Conservation (phyloP, 2,797 vertebrate genomes). For the Eurystomus glaucurus region DNA sequence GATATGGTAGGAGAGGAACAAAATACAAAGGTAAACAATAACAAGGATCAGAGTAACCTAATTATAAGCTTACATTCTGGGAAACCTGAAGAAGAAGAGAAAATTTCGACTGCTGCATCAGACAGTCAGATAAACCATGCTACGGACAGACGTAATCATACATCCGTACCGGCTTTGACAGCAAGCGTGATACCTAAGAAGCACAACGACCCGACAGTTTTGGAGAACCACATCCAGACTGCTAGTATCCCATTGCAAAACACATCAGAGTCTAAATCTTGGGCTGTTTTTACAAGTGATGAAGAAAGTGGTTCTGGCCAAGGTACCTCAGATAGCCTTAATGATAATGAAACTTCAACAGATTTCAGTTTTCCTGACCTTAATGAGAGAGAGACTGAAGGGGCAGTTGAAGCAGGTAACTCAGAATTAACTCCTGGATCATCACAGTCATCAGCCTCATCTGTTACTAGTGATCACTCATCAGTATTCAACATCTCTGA, state of each 20-base stretch:
- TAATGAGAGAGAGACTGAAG: slow-evolving; percentile 88
- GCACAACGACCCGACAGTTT: slow-evolving; percentile 78
- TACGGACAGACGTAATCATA: slow-evolving; percentile 52
- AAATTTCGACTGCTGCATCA: slow-evolving; percentile 51
- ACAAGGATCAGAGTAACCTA: slow-evolving; percentile 80
- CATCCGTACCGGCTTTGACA: slow-evolving; percentile 37
- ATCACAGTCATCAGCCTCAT: slow-evolving; percentile 79
- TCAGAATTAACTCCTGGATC: slow-evolving; percentile 82
- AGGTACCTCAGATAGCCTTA: slow-evolving; percentile 87
- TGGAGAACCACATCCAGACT: slow-evolving; percentile 83
- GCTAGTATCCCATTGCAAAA: slow-evolving; percentile 68
- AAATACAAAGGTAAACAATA: slow-evolving; percentile 75
- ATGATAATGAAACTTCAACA: slow-evolving; percentile 95
- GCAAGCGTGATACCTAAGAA: slow-evolving; percentile 53
- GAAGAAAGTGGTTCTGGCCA: slow-evolving; percentile 95
- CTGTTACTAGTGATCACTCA: slow-evolving; percentile 81
- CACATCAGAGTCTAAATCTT: slow-evolving; percentile 78
- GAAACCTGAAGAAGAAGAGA: slow-evolving; percentile 79
- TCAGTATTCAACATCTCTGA: slow-evolving; percentile 85
- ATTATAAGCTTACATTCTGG: slow-evolving; percentile 81
- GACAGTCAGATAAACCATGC: slow-evolving; percentile 49
- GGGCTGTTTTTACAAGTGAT: slow-evolving; percentile 86
- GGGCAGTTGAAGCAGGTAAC: slow-evolving; percentile 92
- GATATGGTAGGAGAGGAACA: slow-evolving; percentile 88
- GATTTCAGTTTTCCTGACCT: slow-evolving; percentile 95